Conservation (phyloP, 2,113 vertebrate species). For the Anhinga rufa region DNA sequence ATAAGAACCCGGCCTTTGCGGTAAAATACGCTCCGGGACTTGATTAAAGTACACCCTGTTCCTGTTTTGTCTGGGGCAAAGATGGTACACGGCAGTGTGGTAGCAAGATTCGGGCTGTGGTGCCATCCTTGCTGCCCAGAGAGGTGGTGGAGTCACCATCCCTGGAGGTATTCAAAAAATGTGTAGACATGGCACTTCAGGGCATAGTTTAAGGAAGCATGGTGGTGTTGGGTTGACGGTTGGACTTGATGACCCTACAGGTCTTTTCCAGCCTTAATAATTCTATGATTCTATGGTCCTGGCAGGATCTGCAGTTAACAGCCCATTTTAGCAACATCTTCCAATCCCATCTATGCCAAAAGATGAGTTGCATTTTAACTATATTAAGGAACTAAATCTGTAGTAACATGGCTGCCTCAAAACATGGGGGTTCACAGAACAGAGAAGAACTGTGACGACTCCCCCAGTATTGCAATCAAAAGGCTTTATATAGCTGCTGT, state of each 20-base stretch:
- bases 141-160: too few relatives aligned
- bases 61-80: background rate
- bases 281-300: too few relatives aligned
- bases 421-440: background rate
- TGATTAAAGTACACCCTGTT: accelerated
- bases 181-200: too few relatives aligned
- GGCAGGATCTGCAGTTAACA: background rate
- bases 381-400: background rate
- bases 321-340: accelerated
- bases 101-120: background rate
- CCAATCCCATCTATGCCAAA: background rate
- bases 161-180: too few relatives aligned
- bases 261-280: too few relatives aligned
- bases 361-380: background rate
- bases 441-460: accelerated
- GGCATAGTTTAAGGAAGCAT: too few relatives aligned
- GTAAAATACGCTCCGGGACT: accelerated
- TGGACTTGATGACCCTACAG: too few relatives aligned
- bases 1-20: background rate
- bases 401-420: too few relatives aligned
- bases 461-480: accelerated
- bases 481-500: too few relatives aligned
- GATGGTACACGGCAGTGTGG: accelerated
- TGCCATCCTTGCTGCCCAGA: background rate
- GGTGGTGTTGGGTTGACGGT: too few relatives aligned